Percentiles rank a stretch among this genome's conserved stretches.
Evolutionary conservation across 2,797 vertebrate species (phyloP).

Genomic region (Steatocranus sp.): DNA sequence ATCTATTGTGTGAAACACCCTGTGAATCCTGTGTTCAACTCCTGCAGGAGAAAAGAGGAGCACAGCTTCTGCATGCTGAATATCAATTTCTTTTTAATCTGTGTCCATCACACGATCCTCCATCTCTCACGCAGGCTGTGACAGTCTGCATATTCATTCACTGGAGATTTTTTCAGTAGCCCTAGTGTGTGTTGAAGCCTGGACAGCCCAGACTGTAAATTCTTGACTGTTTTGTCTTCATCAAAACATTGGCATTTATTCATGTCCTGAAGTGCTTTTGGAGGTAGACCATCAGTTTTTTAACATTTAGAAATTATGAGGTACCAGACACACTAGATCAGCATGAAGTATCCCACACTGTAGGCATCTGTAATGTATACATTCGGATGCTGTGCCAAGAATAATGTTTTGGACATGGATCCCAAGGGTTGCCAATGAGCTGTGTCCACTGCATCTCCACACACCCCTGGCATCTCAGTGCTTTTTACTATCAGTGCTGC

Average conservation of each 20-base stretch:
- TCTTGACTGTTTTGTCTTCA: background rate
- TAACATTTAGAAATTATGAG: background rate
- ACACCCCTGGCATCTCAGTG: background rate
- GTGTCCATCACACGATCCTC: background rate
- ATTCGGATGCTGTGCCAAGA: background rate
- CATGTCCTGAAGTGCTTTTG: background rate
- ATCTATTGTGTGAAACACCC: background rate
- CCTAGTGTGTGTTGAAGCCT: background rate
- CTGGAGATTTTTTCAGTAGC: background rate
- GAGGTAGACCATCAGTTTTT: background rate
- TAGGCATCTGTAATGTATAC: background rate
- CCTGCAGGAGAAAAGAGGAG: background rate
- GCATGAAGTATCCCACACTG: background rate
- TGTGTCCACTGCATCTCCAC: background rate
- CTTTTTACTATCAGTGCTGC: background rate
- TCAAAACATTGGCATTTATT: background rate
- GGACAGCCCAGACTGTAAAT: background rate
- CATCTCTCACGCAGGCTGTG: background rate
- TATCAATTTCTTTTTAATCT: background rate
- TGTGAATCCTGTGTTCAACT: background rate
- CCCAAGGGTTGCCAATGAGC: background rate
- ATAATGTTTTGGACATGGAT: background rate
- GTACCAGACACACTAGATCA: background rate
- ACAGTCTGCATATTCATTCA: background rate
- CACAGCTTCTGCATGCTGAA: background rate